phyloP scores from a whole-genome alignment of 2,888 invertebrate species.

The Sminthurides aquaticus region DNA sequence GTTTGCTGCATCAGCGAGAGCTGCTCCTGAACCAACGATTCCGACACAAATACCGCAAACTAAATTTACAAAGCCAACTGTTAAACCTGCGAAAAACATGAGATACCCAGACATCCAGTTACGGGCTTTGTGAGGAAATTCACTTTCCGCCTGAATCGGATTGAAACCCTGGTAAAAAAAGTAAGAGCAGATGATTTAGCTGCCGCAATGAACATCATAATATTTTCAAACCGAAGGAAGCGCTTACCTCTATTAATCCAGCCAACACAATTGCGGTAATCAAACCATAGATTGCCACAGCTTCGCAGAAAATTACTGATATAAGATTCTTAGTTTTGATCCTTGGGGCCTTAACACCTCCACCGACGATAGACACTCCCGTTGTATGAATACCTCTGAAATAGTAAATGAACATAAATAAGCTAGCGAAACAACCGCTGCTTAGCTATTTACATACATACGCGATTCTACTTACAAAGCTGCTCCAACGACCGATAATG shows the following conservation, averaged over 20 bases:
- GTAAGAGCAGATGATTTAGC: not conserved
- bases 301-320: conserved; percentile 99
- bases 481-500: conserved; percentile 94
- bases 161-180: conserved; percentile 31
- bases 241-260: conserved; percentile 62
- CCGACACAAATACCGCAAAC: conserved; percentile 95
- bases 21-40: conserved; percentile 96
- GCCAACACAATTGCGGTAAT: conserved; percentile 97
- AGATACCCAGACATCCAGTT: conserved; percentile 84
- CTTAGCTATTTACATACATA: not conserved
- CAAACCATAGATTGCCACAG: conserved; percentile 97
- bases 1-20: conserved; percentile 95
- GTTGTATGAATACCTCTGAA: conserved; percentile 89
- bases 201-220: not conserved
- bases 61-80: conserved; percentile 90
- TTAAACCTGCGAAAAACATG: conserved; percentile 92
- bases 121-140: conserved; percentile 45
- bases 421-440: too few species aligned
- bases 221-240: not conserved
- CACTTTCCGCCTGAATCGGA: conserved; percentile 22
- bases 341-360: conserved; percentile 94
- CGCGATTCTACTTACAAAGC: conserved; percentile 60
- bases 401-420: conserved; percentile 20
- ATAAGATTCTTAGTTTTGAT: conserved; percentile 99
- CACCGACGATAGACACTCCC: conserved; percentile 92